Percentiles rank a stretch among this genome's conserved stretches.
Evolutionary conservation across 2,888 invertebrate species (phyloP).

Genomic region (Epistrophe eligans): DNA sequence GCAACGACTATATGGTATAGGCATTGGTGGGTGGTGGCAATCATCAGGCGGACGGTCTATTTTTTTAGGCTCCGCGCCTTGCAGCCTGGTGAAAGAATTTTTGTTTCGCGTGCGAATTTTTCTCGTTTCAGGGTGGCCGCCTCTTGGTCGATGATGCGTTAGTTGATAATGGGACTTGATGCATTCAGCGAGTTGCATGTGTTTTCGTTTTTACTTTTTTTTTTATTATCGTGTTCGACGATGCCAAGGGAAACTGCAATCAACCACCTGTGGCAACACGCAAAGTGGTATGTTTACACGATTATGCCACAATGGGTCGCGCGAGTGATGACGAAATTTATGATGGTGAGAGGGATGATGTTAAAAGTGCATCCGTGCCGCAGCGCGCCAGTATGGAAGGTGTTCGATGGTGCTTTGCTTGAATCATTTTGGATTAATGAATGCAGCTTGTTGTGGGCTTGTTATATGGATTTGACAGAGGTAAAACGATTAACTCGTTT

Average conservation of each 20-base stretch:
- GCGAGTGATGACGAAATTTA: conserved; percentile 55
- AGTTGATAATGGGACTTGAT: conserved; percentile 68
- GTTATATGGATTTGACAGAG: conserved; percentile 53
- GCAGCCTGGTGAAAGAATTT: conserved; percentile 33
- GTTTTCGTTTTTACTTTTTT: conserved; percentile 24
- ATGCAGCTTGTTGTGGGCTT: conserved; percentile 72
- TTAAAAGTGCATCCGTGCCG: conserved; percentile 44
- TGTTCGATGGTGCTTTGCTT: conserved; percentile 44
- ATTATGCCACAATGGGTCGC: conserved; percentile 74
- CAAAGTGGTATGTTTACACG: conserved; percentile 76
- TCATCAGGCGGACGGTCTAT: not conserved
- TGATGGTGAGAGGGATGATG: conserved; percentile 58
- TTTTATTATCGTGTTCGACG: conserved; percentile 38
- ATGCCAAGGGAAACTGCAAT: conserved; percentile 62
- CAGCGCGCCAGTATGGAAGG: conserved; percentile 8
- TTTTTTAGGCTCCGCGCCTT: conserved; percentile 30
- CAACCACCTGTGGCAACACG: conserved; percentile 73
- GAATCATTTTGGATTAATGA: conserved; percentile 73
- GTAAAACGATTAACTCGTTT: conserved; percentile 62
- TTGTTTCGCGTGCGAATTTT: conserved; percentile 55
- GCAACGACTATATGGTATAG: conserved; percentile 14
- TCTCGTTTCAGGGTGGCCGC: conserved; percentile 44
- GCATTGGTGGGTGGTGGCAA: conserved; percentile 14
- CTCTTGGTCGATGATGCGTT: conserved; percentile 67
- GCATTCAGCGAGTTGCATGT: conserved; percentile 37